phyloP scores from a whole-genome alignment of 2,113 vertebrate genomes.

The Synchiropus splendidus region DNA sequence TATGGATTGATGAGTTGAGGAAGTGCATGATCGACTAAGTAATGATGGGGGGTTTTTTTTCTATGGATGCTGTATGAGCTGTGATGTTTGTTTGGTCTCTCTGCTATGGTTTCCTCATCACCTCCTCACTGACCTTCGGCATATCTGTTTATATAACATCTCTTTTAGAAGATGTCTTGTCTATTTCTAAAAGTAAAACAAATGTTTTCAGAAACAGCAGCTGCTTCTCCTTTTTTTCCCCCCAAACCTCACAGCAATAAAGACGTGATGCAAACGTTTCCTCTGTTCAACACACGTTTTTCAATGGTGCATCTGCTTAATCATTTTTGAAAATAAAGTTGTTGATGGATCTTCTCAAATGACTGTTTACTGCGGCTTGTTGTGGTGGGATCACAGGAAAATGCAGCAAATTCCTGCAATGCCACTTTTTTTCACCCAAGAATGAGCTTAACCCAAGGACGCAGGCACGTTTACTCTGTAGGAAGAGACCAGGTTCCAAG shows the following conservation, averaged over 20 bases:
- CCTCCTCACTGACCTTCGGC: conserved; percentile 52
- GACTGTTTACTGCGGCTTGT: too few species aligned
- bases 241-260: too few species aligned
- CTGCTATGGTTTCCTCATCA: conserved; percentile 47
- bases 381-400: too few species aligned
- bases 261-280: conserved; percentile 16
- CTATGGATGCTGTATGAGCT: conserved; percentile 37
- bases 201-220: too few species aligned
- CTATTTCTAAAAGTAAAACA: too few species aligned
- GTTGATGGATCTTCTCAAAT: conserved; percentile 43
- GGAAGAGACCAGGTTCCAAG: too few species aligned
- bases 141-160: conserved; percentile 56
- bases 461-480: too few species aligned
- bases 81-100: conserved; percentile 38
- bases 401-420: too few species aligned
- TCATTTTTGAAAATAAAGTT: conserved; percentile 87
- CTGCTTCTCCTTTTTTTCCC: too few species aligned
- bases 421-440: too few species aligned
- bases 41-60: conserved; percentile 33
- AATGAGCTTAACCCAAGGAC: too few species aligned
- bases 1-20: conserved; percentile 27
- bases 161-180: too few species aligned
- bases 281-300: conserved; percentile 73
- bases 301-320: conserved; percentile 69
- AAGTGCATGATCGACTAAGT: conserved; percentile 35